Conservation (phyloP, 2,797 vertebrate species). For the Clarias platycephalus region DNA sequence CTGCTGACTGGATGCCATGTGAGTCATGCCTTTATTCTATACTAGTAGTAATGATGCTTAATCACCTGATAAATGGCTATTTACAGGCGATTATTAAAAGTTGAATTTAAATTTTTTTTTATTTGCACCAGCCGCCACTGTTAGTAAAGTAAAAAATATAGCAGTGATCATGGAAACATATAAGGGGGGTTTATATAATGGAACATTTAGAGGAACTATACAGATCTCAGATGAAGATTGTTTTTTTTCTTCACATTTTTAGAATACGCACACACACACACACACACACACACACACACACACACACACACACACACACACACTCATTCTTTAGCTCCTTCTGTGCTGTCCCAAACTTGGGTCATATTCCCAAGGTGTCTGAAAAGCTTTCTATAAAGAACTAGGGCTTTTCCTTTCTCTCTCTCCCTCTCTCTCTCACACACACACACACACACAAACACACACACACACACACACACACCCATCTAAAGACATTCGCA, state of each 20-base stretch:
- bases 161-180: not conserved
- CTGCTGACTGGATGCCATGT: too few relatives aligned
- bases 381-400: conserved; percentile 39
- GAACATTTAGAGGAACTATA: not conserved
- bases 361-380: conserved; percentile 42
- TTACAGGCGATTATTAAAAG: too few relatives aligned
- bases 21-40: too few relatives aligned
- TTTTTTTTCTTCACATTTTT: not conserved
- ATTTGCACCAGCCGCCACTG: not conserved
- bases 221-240: not conserved
- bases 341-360: conserved; percentile 30
- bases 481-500: not conserved
- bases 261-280: not conserved
- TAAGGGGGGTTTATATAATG: not conserved
- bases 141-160: not conserved
- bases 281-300: not conserved
- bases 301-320: not conserved
- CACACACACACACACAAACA: not conserved
- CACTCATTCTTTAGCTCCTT: conserved; percentile 8
- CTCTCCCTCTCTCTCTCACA: conserved; percentile 40
- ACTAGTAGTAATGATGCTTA: too few relatives aligned
- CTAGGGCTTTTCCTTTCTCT: conserved; percentile 56
- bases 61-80: too few relatives aligned
- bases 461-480: conserved; percentile 25
- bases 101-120: too few relatives aligned